Evolutionary conservation across 2,888 invertebrate genomes (phyloP), one percentile per base, ranked within the genome.

Genomic region (Ellobium chinense): DNA sequence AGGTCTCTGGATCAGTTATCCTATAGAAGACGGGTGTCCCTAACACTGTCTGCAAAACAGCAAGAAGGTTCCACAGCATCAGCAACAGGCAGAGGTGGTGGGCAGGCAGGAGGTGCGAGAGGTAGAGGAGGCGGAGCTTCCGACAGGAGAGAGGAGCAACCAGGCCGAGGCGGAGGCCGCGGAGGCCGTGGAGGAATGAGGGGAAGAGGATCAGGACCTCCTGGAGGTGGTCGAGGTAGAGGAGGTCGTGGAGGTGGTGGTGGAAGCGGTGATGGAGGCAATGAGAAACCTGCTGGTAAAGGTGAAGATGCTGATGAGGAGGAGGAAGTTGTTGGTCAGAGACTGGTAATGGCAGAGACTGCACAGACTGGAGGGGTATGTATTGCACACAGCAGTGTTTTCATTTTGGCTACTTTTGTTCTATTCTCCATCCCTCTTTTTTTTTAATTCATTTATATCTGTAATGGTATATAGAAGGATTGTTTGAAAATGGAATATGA

Each of bases 301-400:
- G 18, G 29, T 12, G 27, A 14, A 14, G 27, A 29, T 65, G 21
- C 29, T n/a, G 46, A 31, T 12, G 27, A 14, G 9, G 27, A 29
- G 18, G 21, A 58, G 24, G 46, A 31, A 31, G 76, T 76, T 0
- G 34, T 14, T 24, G 76, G 76, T 1, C 76, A 76, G 36, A 76
- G 76, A 56, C 46, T 76, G 31, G 66, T 76, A 24, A 65, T 34
- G 54, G 76, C 46, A 31, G 76, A 76, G 36, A 66, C 18, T 14
- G 29, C 76, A 34, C 37, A 76, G 66, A 76, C 76, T 56, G 76
- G 76, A 29, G 76, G 76, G 76, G 76, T 76, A 29, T 34, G 76
- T 60, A 37, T 46, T n/a, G n/a, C n/a, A n/a, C n/a, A n/a, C n/a
- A n/a, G n/a, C n/a, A n/a, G n/a, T n/a, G n/a, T n/a, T n/a, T n/a